phyloP scores from a whole-genome alignment of 2,888 invertebrate species.

The Diloba caeruleocephala region DNA sequence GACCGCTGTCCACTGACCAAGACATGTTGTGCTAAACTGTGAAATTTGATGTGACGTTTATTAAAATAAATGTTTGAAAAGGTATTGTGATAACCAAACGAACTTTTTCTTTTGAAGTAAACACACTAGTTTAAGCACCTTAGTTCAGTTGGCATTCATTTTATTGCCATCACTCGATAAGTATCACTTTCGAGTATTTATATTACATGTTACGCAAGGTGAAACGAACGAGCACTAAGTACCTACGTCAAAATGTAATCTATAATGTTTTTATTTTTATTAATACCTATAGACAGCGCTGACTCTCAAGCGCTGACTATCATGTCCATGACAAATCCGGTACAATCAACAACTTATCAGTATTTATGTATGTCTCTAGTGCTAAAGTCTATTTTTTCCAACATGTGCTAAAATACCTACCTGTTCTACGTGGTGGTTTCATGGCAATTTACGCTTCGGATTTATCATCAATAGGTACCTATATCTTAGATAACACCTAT shows the following conservation, averaged over 20 bases:
- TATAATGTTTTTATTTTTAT: no score
- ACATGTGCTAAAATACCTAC: slow-evolving; percentile 10
- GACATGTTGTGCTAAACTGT: slow-evolving; percentile 58
- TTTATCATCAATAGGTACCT: slow-evolving; percentile 14
- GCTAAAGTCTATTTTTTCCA: slow-evolving; percentile 19
- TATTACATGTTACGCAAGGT: no score
- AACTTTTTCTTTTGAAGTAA: slow-evolving; percentile 29
- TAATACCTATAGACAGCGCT: no score
- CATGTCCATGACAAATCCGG: no score
- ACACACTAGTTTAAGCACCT: no score
- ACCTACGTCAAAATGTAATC: no score
- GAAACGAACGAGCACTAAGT: no score
- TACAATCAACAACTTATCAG: neutral
- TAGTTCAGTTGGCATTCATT: no score
- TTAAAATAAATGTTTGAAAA: slow-evolving; percentile 54
- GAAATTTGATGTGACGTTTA: slow-evolving; percentile 79
- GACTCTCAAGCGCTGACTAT: no score
- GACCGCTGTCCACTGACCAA: slow-evolving; percentile 78
- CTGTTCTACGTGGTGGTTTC: slow-evolving; percentile 16
- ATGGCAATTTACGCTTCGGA: slow-evolving; percentile 10
- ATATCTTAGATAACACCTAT: slow-evolving; percentile 25
- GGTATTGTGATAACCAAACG: slow-evolving; percentile 25
- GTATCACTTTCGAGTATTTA: no score
- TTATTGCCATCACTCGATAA: no score
- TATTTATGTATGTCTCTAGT: slow-evolving; percentile 13